Evolutionary conservation across 2,797 vertebrate genomes (phyloP).

Genomic region (Falco peregrinus): DNA sequence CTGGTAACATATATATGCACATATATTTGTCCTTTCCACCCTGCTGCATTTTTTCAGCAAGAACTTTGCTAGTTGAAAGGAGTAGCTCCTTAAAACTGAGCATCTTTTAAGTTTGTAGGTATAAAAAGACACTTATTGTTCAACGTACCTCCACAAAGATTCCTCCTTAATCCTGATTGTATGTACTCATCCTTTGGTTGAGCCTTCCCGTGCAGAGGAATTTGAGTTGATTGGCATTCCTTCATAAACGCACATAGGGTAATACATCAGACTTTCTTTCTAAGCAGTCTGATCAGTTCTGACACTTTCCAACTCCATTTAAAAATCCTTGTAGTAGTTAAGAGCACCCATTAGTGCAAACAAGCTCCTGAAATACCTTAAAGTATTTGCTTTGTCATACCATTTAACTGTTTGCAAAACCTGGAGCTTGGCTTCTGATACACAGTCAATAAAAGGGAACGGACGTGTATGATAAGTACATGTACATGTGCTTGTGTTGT

Average conservation of each 20-base stretch:
- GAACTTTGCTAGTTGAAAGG: neutral
- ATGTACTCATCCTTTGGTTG: neutral
- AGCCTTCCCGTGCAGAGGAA: neutral
- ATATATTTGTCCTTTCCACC: neutral
- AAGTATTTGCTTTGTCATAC: neutral
- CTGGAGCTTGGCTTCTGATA: neutral
- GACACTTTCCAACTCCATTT: neutral
- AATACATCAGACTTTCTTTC: neutral
- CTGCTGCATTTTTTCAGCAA: neutral
- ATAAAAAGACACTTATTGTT: conserved; percentile 5
- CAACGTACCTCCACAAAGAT: neutral
- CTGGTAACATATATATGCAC: neutral
- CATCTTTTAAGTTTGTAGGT: conserved; percentile 16
- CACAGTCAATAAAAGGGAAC: neutral
- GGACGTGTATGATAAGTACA: neutral
- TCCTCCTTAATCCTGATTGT: conserved; percentile 8
- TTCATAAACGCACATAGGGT: neutral
- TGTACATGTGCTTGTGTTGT: neutral
- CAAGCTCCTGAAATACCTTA: neutral
- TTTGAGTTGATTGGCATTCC: conserved; percentile 5
- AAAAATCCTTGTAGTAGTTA: neutral
- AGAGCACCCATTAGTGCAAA: neutral
- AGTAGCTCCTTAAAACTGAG: neutral
- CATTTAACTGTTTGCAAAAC: neutral
- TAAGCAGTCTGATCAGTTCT: neutral